Evolutionary conservation across 2,888 invertebrate species (phyloP), one percentile per base, ranked within the genome.

Genomic region (Eugnorisma glareosa): DNA sequence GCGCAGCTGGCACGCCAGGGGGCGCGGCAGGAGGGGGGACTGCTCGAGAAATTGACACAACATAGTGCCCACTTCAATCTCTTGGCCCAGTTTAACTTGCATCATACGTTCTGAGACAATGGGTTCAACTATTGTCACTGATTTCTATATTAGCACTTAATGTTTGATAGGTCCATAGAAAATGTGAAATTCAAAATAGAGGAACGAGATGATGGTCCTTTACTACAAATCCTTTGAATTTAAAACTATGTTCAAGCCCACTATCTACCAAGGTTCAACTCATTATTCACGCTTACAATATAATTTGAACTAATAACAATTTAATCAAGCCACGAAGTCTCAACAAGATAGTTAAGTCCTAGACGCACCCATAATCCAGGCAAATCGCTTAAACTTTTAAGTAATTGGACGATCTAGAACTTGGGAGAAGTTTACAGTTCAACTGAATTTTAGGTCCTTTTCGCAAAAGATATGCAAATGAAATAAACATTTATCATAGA

Each of bases 31-130:
- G 67, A 80, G 75, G 75, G 76, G 45, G 66, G 37, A 74, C 64
- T 59, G 71, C 71, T 77, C 68, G 66, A 85, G 81, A 83, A 85
- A 83, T 85, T 87, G 83, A 80, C 83, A 83, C 89, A 81, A 87
- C 81, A 80, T 75, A 81, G 75, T 77, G 66, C 66, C 70, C 78
- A 82, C 78, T 87, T 45, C 7, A 71, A 68, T 79, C 57, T 73
- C 71, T 74, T 85, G 88, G 54, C 85, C 88, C 79, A 87, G 82
- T 72, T 87, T 82, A 76, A 79, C 35, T 67, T 79, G 84, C 68
- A 83, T 67, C 68, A 83, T 67, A 69, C 77, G 51, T 74, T 77
- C 59, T 43, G 13, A 75, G 57, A 83, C 68, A 83, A 75, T 83
- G 28, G 51, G 40, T 40, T 18, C 45, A 67, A 51, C 67, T 64